Conservation (phyloP, 2,113 vertebrate genomes). For the Morphnarchus princeps region DNA sequence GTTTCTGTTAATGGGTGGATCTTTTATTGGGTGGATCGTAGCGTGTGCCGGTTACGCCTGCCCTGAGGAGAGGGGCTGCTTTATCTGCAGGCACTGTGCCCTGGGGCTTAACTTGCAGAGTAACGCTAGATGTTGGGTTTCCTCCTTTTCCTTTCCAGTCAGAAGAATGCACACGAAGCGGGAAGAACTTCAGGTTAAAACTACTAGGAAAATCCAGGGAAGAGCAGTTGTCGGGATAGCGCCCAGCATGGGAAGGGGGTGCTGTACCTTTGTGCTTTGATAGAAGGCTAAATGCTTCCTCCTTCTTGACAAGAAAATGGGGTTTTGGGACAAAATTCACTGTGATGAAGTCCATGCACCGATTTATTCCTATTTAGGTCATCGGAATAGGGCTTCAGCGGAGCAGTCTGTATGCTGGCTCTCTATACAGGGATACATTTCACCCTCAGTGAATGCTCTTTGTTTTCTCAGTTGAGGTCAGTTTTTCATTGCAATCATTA, state of each 20-base stretch:
- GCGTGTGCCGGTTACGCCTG: fast-evolving
- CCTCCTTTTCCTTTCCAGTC: not conserved
- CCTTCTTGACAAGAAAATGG: not conserved
- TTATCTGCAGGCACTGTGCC: not conserved
- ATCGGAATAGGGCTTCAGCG: constrained; percentile 24
- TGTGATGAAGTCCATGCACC: not conserved
- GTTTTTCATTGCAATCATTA: constrained; percentile 56
- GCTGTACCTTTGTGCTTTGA: not conserved
- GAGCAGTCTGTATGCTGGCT: not conserved
- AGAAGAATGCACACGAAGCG: not conserved
- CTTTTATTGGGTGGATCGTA: fast-evolving
- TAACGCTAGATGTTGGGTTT: not conserved
- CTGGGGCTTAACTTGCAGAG: fast-evolving
- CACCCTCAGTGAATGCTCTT: constrained; percentile 52
- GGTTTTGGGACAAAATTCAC: not conserved
- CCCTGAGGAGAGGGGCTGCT: not conserved
- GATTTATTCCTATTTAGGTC: constrained; percentile 59
- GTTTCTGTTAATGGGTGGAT: not conserved
- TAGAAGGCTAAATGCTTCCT: not conserved
- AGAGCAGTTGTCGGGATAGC: not conserved
- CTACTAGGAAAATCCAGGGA: not conserved
- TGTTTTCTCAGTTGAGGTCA: constrained; percentile 55
- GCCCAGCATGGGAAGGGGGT: not conserved
- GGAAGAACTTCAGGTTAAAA: not conserved
- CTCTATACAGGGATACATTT: constrained; percentile 32